Evolutionary conservation across 37 sponge, comb jelly and placozoan species (phyloP), one percentile per base, ranked within the genome.

Genomic region (Geodia barretti): DNA sequence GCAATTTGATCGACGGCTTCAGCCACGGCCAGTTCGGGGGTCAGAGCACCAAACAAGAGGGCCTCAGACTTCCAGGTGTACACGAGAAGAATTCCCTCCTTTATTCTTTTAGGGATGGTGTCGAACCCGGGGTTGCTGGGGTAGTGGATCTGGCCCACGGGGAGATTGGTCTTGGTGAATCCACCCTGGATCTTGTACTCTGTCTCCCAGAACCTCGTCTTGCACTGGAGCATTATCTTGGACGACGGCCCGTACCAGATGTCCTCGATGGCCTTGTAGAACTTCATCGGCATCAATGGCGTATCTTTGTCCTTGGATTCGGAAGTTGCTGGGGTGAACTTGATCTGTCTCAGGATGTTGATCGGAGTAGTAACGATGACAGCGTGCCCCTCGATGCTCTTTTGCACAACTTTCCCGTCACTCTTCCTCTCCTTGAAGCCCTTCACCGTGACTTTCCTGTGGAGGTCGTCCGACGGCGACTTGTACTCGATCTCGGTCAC

Each of bases 61-160:
- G 80, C 89, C 47, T 88, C 88, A 39, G 64, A 29, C 54, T 87
- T 87, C 88, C 88, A 87, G 28, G 82, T 87, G 66, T 89, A 89
- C 39, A 40, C 28, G 58, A 89, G 30, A 3, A 89, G 84, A 38
- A 89, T 79, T 11, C 78, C 89, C 17, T 61, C 43, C 21, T 88
- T 75, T 17, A 28, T 36, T 20, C 4, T 0, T 1, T 41, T 47
- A 28, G 72, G 59, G 35, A 58, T n/a, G n/a, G n/a, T 43, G 40
- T 61, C 36, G n/a, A 43, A 43, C 8, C 9, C 25, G 4, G 29
- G 58, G 64, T 72, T 72, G 26, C 71, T 87, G 1, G 87, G 87
- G 72, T 87, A 87, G 37, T 81, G 72, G 19, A 88, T 30, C 72
- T 81, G 88, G 35, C 88, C 78, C 41, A 88, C 76, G 23, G 88